A percentile compares a stretch with the other conserved stretches of the same genome.
These are phyloP conservation scores for Sceloporus undulatus DNA, from an alignment of 2,113 vertebrate species.

Conservation along the genomic window DNA sequence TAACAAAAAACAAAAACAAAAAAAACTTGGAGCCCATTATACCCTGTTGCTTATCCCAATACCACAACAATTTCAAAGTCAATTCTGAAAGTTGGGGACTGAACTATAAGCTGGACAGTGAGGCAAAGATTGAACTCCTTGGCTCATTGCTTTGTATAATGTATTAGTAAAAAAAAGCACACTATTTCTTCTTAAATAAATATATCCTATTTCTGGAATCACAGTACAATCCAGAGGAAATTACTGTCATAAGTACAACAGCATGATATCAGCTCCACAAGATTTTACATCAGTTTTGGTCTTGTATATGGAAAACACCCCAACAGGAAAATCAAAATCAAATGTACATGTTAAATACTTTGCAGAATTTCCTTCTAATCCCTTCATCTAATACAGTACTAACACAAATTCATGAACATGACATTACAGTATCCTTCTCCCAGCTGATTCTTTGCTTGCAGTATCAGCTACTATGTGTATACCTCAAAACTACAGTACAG, in stretches of 20 bases:
- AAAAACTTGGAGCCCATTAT: slow-evolving; percentile 36
- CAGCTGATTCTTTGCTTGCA: slow-evolving; percentile 77
- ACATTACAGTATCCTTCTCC: slow-evolving; percentile 80
- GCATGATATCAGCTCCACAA: slow-evolving; percentile 64
- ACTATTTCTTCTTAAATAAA: slow-evolving; percentile 76
- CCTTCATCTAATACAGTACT: slow-evolving; percentile 76
- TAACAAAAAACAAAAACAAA: background rate
- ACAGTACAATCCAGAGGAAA: slow-evolving; percentile 74
- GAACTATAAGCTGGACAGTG: slow-evolving; percentile 59
- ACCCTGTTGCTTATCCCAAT: slow-evolving; percentile 53
- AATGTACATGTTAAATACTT: slow-evolving; percentile 75
- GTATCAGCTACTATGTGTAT: slow-evolving; percentile 70
- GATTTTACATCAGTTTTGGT: slow-evolving; percentile 71
- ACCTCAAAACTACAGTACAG: slow-evolving; percentile 77
- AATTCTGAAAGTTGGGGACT: slow-evolving; percentile 61
- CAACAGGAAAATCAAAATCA: slow-evolving; percentile 73
- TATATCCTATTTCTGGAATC: slow-evolving; percentile 75
- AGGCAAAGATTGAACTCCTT: slow-evolving; percentile 59
- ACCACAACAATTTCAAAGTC: slow-evolving; percentile 29
- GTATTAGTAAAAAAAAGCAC: slow-evolving; percentile 72
- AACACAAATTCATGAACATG: slow-evolving; percentile 76
- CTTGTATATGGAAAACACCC: slow-evolving; percentile 66
- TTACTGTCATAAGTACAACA: slow-evolving; percentile 69
- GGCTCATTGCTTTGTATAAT: slow-evolving; percentile 66
- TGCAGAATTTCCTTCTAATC: slow-evolving; percentile 72